These are phyloP conservation scores for Myotis findleyi DNA, from an alignment of 2,797 vertebrate species.

Conservation along the genomic window DNA sequence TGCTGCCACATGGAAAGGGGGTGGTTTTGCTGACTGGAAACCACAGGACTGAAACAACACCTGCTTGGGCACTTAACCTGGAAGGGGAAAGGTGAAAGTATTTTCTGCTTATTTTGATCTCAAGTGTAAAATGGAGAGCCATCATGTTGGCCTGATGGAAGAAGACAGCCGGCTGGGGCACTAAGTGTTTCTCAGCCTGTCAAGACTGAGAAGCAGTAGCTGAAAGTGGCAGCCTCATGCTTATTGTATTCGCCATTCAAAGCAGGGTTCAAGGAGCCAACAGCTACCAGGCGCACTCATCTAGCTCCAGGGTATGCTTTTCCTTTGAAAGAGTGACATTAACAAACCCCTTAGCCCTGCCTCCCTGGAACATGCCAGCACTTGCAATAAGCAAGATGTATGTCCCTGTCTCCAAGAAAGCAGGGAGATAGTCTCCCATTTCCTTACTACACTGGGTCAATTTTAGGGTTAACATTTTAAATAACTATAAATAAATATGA, in stretches of 20 bases:
- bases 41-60: slow-evolving; percentile 24
- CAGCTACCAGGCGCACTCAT: fast-evolving
- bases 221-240: fast-evolving
- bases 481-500: neutral
- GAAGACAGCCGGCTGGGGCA: neutral
- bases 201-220: fast-evolving
- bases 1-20: neutral
- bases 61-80: slow-evolving; percentile 36
- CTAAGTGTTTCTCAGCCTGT: neutral
- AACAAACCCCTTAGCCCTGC: neutral
- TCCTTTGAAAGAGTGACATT: neutral
- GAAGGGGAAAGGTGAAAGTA: neutral
- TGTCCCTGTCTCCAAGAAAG: neutral
- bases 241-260: fast-evolving
- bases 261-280: neutral
- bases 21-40: slow-evolving; percentile 46
- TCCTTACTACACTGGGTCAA: neutral
- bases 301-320: fast-evolving
- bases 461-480: neutral
- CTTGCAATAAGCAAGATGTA: neutral
- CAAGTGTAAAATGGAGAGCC: neutral
- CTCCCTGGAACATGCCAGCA: neutral
- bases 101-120: slow-evolving; percentile 37
- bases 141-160: neutral
- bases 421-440: neutral